Percentiles rank a stretch among this genome's conserved stretches.
phyloP scores from a whole-genome alignment of 2,113 vertebrate species.

The Nothocercus julius region DNA sequence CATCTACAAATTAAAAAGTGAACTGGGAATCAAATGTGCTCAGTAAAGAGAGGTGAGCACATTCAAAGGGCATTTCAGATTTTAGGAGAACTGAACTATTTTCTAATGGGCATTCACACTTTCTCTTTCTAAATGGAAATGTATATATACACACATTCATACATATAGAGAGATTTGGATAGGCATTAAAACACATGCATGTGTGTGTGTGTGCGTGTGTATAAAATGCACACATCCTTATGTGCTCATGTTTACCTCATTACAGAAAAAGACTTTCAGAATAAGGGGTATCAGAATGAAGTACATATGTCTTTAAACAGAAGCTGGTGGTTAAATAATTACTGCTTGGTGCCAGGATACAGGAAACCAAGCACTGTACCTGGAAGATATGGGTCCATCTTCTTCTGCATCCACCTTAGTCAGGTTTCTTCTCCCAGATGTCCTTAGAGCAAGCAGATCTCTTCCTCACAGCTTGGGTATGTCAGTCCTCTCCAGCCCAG shows the following conservation, averaged over 20 bases:
- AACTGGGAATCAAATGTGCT: not conserved
- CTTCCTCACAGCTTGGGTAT: not conserved
- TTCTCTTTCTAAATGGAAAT: not conserved
- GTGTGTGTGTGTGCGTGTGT: not conserved
- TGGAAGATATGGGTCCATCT: not conserved
- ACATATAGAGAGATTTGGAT: not conserved
- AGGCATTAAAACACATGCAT: not conserved
- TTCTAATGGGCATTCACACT: not conserved
- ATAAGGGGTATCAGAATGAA: not conserved
- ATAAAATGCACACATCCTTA: not conserved
- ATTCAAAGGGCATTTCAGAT: constrained; percentile 17
- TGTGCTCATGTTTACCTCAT: not conserved
- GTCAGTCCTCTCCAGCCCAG: rapidly evolving
- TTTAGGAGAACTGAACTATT: constrained; percentile 3
- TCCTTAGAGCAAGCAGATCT: not conserved
- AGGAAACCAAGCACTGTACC: not conserved
- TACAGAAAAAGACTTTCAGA: not conserved
- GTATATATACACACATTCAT: not conserved
- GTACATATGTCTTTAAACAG: not conserved
- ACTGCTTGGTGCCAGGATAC: not conserved
- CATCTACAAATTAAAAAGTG: no score
- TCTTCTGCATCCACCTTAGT: not conserved
- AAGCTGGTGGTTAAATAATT: not conserved
- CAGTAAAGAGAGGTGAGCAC: not conserved
- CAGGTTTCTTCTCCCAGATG: not conserved